Conservation (phyloP, 2,113 vertebrate species). For the Corythornis vintsioides region DNA sequence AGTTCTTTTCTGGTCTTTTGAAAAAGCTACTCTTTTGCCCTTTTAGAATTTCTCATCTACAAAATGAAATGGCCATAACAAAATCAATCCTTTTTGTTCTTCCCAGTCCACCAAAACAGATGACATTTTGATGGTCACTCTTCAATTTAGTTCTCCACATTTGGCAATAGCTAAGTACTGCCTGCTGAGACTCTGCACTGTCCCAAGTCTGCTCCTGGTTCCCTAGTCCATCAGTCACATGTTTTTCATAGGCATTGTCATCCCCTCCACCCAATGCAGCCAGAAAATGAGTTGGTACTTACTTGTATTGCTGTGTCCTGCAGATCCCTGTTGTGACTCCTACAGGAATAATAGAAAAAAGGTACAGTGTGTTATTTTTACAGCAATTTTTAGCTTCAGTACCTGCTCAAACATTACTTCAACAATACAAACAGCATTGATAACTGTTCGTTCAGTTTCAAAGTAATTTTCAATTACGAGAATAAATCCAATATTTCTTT, state of each 20-base stretch:
- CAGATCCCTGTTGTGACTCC: conserved; percentile 81
- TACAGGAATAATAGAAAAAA: conserved; percentile 72
- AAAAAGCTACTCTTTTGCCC: neutral
- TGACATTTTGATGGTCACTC: neutral
- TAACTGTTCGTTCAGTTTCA: conserved; percentile 14
- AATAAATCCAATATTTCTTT: conserved; percentile 11
- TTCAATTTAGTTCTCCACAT: neutral
- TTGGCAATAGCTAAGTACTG: neutral
- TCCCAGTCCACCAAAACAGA: neutral
- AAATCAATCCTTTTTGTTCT: neutral
- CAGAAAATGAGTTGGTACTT: conserved; percentile 66
- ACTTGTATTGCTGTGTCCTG: conserved; percentile 87
- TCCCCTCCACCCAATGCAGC: neutral
- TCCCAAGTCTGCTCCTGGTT: neutral
- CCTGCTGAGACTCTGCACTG: neutral
- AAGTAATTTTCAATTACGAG: conserved; percentile 37
- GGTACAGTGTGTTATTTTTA: conserved; percentile 44
- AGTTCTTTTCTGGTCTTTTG: conserved; percentile 19
- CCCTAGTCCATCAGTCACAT: neutral
- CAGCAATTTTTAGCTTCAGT: neutral
- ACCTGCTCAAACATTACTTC: neutral
- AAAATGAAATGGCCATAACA: neutral
- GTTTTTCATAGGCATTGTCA: neutral
- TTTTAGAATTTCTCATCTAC: neutral
- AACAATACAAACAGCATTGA: neutral